Evolutionary conservation across 1,140 invertebrate species (phyloP).

Genomic region (Calliphora vicina): DNA sequence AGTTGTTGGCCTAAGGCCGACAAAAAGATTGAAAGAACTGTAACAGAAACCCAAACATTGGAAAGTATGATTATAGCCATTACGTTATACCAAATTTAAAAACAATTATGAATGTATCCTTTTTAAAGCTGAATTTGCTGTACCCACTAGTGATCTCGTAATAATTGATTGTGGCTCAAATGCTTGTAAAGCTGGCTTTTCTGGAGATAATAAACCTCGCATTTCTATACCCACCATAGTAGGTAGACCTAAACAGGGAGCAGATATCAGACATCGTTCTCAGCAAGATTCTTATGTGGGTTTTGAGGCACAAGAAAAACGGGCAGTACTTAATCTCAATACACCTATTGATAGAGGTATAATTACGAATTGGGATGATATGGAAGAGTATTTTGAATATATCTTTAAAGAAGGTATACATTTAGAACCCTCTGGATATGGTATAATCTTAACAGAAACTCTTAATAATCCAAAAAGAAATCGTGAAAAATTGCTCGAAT

Average conservation of each 20-base stretch:
- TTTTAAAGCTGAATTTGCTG: neutral
- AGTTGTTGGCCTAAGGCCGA: too few relatives aligned
- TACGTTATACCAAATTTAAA: neutral
- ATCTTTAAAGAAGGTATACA: neutral
- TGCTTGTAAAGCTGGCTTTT: neutral
- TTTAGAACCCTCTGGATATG: neutral
- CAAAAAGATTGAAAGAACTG: neutral
- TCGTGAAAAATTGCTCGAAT: neutral
- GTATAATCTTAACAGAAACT: neutral
- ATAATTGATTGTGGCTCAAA: neutral
- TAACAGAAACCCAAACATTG: neutral
- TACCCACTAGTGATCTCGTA: neutral
- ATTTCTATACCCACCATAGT: neutral
- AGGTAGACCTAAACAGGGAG: neutral
- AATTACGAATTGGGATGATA: neutral
- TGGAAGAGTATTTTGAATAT: neutral
- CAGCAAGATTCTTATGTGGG: neutral
- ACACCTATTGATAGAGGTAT: neutral
- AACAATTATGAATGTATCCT: neutral
- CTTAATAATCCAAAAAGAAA: neutral
- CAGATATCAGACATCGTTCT: neutral
- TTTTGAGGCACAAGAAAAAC: neutral
- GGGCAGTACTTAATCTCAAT: neutral
- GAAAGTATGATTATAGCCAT: neutral
- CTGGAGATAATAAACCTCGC: neutral